Conservation (phyloP, 2,797 vertebrate genomes). For the Helarctos malayanus region DNA sequence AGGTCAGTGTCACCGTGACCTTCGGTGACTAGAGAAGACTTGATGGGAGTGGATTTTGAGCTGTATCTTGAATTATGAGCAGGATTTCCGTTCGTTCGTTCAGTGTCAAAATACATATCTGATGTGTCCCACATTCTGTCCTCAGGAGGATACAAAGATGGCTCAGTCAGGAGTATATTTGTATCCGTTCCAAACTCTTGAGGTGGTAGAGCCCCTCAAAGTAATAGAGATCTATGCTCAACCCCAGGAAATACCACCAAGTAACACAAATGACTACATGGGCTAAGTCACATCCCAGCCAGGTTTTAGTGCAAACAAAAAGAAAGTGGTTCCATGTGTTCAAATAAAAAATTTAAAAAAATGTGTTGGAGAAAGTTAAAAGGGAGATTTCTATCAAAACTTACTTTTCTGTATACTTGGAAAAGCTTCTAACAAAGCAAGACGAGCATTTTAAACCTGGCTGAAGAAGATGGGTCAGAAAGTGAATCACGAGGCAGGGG, state of each 20-base stretch:
- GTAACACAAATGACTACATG: neutral
- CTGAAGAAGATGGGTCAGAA: neutral
- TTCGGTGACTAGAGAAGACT: neutral
- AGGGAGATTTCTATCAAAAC: neutral
- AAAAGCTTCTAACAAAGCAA: neutral
- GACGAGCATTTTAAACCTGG: slow-evolving; percentile 5
- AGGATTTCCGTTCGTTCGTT: neutral
- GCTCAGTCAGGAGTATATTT: neutral
- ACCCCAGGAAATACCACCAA: neutral
- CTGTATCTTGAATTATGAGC: neutral
- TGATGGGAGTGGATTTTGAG: neutral
- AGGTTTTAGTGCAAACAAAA: neutral
- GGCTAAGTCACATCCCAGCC: neutral
- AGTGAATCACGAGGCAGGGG: neutral
- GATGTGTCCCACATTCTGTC: neutral
- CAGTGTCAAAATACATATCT: neutral
- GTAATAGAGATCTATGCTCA: neutral
- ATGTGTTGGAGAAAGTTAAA: neutral
- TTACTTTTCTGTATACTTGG: neutral
- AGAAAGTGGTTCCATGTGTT: neutral
- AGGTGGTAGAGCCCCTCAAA: neutral
- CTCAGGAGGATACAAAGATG: neutral
- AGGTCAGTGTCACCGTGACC: neutral
- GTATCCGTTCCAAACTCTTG: neutral
- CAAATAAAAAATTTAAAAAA: neutral